These are phyloP conservation scores for Cryptoleucopteryx plumbea DNA, from an alignment of 2,113 vertebrate species.

Conservation along the genomic window DNA sequence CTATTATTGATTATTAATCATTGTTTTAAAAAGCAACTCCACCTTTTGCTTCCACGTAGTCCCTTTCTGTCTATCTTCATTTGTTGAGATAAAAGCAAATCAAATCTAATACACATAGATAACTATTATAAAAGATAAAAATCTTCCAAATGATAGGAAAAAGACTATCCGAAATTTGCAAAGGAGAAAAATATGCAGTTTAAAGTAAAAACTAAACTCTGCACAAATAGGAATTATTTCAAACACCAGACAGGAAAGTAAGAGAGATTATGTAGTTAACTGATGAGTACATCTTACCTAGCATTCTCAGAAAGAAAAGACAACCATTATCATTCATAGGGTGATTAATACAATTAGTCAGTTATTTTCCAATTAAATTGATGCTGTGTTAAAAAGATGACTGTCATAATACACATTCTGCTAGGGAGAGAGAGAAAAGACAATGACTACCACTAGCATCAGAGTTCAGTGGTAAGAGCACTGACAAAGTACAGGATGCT, in stretches of 20 bases:
- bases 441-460: neutral
- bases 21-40: neutral
- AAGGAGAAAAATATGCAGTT: neutral
- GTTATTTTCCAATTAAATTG: neutral
- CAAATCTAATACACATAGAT: neutral
- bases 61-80: neutral
- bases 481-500: neutral
- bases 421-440: neutral
- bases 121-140: neutral
- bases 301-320: neutral
- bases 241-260: neutral
- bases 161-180: neutral
- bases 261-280: neutral
- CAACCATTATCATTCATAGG: rapidly evolving
- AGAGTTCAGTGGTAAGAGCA: neutral
- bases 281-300: neutral
- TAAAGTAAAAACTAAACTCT: neutral
- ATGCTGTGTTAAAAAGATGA: neutral
- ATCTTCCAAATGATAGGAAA: neutral
- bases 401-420: neutral
- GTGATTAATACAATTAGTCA: neutral
- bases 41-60: neutral
- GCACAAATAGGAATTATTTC: neutral
- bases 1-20: neutral
- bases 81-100: neutral